phyloP scores from a whole-genome alignment of 37 sponge, comb jelly and placozoan species.

The Beroe ovata region DNA sequence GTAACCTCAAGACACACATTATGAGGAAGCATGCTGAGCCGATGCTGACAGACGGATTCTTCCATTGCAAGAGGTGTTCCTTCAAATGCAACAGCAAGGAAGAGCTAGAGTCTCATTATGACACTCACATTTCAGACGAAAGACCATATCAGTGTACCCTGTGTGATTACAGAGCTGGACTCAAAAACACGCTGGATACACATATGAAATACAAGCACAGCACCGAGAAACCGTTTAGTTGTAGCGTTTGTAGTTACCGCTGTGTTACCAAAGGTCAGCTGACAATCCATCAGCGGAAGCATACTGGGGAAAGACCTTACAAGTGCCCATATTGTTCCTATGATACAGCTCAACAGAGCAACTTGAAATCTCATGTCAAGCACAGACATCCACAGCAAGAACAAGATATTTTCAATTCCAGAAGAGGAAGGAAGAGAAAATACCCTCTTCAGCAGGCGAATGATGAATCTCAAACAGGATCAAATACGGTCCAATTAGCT shows the following conservation, averaged over 20 bases:
- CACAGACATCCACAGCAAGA: slow-evolving; percentile 39
- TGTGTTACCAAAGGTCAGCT: slow-evolving; percentile 62
- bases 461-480: background rate
- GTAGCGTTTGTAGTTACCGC: slow-evolving; percentile 54
- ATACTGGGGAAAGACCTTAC: slow-evolving; percentile 57
- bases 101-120: slow-evolving; percentile 30
- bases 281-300: slow-evolving; percentile 47
- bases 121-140: slow-evolving; percentile 28
- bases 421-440: slow-evolving; percentile 38
- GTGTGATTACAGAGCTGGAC: slow-evolving; percentile 58
- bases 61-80: slow-evolving; percentile 52
- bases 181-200: slow-evolving; percentile 63
- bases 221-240: slow-evolving; percentile 34
- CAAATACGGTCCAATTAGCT: background rate
- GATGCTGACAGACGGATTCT: slow-evolving; percentile 9
- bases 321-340: slow-evolving; percentile 58
- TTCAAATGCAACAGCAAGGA: slow-evolving; percentile 30
- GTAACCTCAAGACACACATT: slow-evolving; percentile 63
- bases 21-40: slow-evolving; percentile 30
- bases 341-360: slow-evolving; percentile 62
- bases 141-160: slow-evolving; percentile 35
- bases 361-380: slow-evolving; percentile 48
- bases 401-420: slow-evolving; percentile 56
- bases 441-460: background rate
- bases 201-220: slow-evolving; percentile 67